Percentiles rank a stretch among this genome's conserved stretches.
Evolutionary conservation across 2,888 invertebrate genomes (phyloP).

Genomic region (Andricus quercusramuli): DNA sequence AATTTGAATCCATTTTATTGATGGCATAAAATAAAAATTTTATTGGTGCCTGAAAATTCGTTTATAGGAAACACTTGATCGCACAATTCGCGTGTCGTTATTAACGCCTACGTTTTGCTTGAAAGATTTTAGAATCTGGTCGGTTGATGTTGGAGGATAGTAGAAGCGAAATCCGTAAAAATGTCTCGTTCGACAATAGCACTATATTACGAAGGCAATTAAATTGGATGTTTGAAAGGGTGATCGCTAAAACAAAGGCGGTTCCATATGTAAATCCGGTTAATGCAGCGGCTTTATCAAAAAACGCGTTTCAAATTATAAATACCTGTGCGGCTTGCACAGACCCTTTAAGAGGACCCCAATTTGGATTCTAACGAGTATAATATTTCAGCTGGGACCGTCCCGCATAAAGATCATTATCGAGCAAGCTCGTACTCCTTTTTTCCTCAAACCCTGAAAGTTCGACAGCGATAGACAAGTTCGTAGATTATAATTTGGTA

Average conservation of each 20-base stretch:
- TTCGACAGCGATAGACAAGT: conserved; percentile 40
- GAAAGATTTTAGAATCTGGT: conserved; percentile 22
- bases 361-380: conserved; percentile 76
- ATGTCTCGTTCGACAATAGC: conserved; percentile 59
- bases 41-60: neutral
- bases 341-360: conserved; percentile 66
- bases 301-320: conserved; percentile 68
- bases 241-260: conserved; percentile 63
- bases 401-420: conserved; percentile 69
- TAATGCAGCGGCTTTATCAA: conserved; percentile 64
- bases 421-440: conserved; percentile 47
- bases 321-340: conserved; percentile 60
- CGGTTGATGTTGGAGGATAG: neutral
- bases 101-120: conserved; percentile 24
- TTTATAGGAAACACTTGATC: neutral
- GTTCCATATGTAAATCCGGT: conserved; percentile 71
- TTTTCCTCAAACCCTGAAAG: conserved; percentile 35
- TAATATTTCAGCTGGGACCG: conserved; percentile 70
- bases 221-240: conserved; percentile 65
- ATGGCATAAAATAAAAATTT: neutral
- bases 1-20: neutral
- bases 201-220: conserved; percentile 67
- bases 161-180: conserved; percentile 33
- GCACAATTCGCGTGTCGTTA: neutral
- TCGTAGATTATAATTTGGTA: conserved; percentile 32